Percentiles rank a stretch among this genome's conserved stretches.
Evolutionary conservation across 1,140 invertebrate species (phyloP).

Genomic region (Zeugodacus cucurbitae): DNA sequence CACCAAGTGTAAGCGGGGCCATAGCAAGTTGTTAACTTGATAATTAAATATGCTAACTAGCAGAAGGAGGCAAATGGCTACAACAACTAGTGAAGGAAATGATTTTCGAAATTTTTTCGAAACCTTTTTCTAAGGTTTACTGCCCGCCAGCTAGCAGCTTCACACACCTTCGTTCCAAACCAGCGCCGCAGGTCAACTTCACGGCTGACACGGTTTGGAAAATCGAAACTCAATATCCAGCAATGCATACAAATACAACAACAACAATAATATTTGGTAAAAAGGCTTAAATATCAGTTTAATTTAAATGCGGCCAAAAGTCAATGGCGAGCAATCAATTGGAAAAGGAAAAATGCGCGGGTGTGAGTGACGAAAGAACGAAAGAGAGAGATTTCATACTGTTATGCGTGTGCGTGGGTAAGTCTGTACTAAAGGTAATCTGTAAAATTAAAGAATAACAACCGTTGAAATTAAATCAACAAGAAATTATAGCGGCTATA

Average conservation of each 20-base stretch:
- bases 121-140: not conserved
- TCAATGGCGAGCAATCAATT: not conserved
- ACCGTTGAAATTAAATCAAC: not conserved
- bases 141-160: not conserved
- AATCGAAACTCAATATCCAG: not conserved
- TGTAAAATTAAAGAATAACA: not conserved
- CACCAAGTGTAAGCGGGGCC: not conserved
- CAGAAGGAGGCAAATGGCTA: not conserved
- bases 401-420: not conserved
- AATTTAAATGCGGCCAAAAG: constrained; percentile 13
- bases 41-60: constrained; percentile 38
- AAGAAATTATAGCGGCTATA: constrained; percentile 1
- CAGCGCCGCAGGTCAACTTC: not conserved
- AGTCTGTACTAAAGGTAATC: not conserved
- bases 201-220: not conserved
- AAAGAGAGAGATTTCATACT: not conserved
- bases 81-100: not conserved
- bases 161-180: not conserved
- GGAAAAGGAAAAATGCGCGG: not conserved
- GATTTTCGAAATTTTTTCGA: not conserved
- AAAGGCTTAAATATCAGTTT: constrained; percentile 20
- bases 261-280: not conserved
- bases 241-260: not conserved
- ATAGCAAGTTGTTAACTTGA: not conserved
- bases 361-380: not conserved